Percentiles rank a stretch among this genome's conserved stretches.
These are phyloP conservation scores for Meiosimyza platycephala DNA, from an alignment of 2,888 invertebrate genomes.

Conservation along the genomic window DNA sequence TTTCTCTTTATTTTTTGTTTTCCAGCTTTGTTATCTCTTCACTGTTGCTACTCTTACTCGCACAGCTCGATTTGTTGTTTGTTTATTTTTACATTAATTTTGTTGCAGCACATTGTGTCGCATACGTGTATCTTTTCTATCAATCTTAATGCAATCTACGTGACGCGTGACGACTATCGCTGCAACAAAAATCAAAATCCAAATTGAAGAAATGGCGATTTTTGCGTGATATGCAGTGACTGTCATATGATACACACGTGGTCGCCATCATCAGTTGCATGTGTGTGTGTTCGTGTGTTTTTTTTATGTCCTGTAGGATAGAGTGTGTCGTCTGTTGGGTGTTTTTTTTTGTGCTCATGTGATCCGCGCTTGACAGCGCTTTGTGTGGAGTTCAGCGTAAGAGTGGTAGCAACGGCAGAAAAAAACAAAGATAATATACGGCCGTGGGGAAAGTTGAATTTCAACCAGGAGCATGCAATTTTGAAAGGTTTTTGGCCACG, in stretches of 20 bases:
- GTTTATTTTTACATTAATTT: not conserved
- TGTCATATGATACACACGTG: not conserved
- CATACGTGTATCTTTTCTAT: conserved; percentile 44
- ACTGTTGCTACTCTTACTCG: conserved; percentile 6
- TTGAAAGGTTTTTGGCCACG: not conserved
- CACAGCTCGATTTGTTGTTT: not conserved
- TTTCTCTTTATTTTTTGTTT: too few relatives aligned
- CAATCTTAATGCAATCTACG: conserved; percentile 47
- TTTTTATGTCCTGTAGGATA: not conserved
- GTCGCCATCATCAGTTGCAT: not conserved
- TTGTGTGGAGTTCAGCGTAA: too few relatives aligned
- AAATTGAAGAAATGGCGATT: conserved; percentile 13
- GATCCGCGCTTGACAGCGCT: too few relatives aligned
- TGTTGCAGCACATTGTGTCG: not conserved
- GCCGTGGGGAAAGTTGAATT: too few relatives aligned
- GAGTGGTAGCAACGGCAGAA: too few relatives aligned
- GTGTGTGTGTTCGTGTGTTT: not conserved
- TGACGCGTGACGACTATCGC: not conserved
- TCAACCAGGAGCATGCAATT: not conserved
- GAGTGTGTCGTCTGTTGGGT: too few relatives aligned
- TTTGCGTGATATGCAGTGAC: conserved; percentile 15
- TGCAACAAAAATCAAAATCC: conserved; percentile 7
- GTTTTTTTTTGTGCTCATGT: too few relatives aligned
- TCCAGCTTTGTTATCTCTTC: too few relatives aligned
- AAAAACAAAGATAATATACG: too few relatives aligned